phyloP scores from a whole-genome alignment of 2,888 invertebrate species.

The Apotomis betuletana region DNA sequence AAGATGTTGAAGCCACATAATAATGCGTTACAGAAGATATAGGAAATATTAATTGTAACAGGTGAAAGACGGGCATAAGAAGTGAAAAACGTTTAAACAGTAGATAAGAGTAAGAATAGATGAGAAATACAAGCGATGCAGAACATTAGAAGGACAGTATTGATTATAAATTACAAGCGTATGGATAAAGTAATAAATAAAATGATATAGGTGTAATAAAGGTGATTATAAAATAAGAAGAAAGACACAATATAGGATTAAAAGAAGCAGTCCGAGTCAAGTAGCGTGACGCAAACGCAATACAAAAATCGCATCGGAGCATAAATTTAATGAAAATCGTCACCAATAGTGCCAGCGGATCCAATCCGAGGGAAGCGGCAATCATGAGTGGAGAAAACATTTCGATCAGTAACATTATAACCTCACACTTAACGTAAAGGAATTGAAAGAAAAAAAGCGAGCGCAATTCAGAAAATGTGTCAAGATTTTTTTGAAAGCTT shows the following conservation, averaged over 20 bases:
- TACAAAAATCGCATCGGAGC: slow-evolving; percentile 24
- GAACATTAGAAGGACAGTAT: too few species aligned
- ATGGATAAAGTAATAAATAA: too few species aligned
- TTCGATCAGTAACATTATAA: slow-evolving; percentile 71
- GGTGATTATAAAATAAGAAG: neutral
- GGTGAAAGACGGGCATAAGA: too few species aligned
- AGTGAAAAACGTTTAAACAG: too few species aligned
- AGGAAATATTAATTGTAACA: too few species aligned
- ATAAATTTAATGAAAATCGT: slow-evolving; percentile 45
- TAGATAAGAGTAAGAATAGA: too few species aligned
- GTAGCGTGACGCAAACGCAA: slow-evolving; percentile 23
- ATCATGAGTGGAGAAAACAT: slow-evolving; percentile 83
- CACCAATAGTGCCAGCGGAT: slow-evolving; percentile 81
- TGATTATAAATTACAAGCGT: too few species aligned
- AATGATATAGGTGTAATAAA: neutral
- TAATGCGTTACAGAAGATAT: too few species aligned
- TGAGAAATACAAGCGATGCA: too few species aligned
- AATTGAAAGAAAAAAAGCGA: slow-evolving; percentile 66
- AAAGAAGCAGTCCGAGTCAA: slow-evolving; percentile 21
- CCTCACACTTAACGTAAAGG: slow-evolving; percentile 55
- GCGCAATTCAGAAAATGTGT: slow-evolving; percentile 88
- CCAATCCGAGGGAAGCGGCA: slow-evolving; percentile 83
- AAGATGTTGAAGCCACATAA: too few species aligned
- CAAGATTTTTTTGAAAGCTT: slow-evolving; percentile 84
- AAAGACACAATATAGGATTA: neutral